Evolutionary conservation across 2,113 vertebrate species (phyloP).

Genomic region (Seriola rivoliana): DNA sequence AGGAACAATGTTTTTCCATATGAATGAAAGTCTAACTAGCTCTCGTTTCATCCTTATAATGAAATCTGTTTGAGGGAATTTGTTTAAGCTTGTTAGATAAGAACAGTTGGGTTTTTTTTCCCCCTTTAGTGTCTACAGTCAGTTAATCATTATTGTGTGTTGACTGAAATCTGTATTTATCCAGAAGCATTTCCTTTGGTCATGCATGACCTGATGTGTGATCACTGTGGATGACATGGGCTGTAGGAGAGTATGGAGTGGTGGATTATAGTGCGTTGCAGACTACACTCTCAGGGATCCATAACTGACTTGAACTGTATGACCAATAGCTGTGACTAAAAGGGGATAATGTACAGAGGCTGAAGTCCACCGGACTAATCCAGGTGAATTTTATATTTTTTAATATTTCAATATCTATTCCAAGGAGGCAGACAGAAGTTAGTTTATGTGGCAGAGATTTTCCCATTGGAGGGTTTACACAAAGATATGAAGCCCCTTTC

Average conservation of each 20-base stretch:
- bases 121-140: neutral
- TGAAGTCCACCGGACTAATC: neutral
- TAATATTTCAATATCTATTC: neutral
- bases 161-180: neutral
- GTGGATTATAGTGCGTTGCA: conserved; percentile 35
- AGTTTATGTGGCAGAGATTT: neutral
- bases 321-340: conserved; percentile 18
- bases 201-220: conserved; percentile 45
- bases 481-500: neutral
- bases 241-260: conserved; percentile 16
- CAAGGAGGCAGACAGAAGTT: neutral
- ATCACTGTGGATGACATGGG: conserved; percentile 16
- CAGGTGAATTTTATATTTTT: too few species aligned
- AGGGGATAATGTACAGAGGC: neutral
- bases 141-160: neutral
- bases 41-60: too few species aligned
- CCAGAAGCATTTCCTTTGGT: neutral
- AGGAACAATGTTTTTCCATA: too few species aligned
- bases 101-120: neutral
- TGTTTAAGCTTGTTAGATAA: neutral
- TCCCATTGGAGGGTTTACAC: neutral
- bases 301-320: conserved; percentile 12
- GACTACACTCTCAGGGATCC: conserved; percentile 8
- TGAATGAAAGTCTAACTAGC: too few species aligned
- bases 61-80: neutral